phyloP scores from a whole-genome alignment of 2,888 invertebrate genomes.

The Cheilosia vulpina region DNA sequence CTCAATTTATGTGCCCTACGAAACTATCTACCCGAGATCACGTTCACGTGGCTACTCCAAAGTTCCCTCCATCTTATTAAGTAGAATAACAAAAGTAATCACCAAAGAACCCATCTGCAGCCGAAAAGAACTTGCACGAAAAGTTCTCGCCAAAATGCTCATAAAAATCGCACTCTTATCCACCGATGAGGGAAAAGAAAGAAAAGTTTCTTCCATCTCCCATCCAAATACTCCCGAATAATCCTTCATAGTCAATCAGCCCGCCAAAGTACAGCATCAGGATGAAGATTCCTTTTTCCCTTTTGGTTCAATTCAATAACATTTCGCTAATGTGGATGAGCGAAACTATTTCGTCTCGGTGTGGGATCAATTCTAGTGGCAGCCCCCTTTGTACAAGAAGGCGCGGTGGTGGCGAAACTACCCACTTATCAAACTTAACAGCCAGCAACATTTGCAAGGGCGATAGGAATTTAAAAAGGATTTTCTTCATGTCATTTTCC shows the following conservation, averaged over 20 bases:
- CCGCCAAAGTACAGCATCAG: slow-evolving; percentile 11
- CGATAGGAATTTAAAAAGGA: slow-evolving; percentile 62
- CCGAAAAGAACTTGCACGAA: slow-evolving; percentile 32
- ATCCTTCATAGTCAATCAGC: slow-evolving; percentile 73
- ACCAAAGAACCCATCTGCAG: slow-evolving; percentile 58
- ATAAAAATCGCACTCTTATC: slow-evolving; percentile 59
- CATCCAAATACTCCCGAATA: slow-evolving; percentile 46
- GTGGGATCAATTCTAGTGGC: background rate
- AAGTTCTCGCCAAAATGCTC: slow-evolving; percentile 58
- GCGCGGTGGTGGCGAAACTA: slow-evolving; percentile 34
- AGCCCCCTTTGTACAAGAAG: background rate
- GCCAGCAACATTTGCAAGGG: slow-evolving; percentile 14
- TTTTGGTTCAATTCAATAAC: slow-evolving; percentile 66
- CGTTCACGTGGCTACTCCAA: background rate
- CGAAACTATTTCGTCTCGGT: slow-evolving; percentile 40
- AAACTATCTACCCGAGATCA: slow-evolving; percentile 5
- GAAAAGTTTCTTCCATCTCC: slow-evolving; percentile 35
- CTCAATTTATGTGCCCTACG: background rate
- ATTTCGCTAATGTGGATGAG: slow-evolving; percentile 66
- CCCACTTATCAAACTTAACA: slow-evolving; percentile 66
- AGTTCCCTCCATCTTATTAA: background rate
- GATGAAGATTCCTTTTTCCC: slow-evolving; percentile 1
- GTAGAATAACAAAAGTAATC: slow-evolving; percentile 66
- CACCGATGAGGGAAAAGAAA: slow-evolving; percentile 10
- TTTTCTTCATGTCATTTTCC: slow-evolving; percentile 69